Base-by-base conservation (phyloP, 2,888 invertebrate species). In the Mesoligia furuncula region DNA sequence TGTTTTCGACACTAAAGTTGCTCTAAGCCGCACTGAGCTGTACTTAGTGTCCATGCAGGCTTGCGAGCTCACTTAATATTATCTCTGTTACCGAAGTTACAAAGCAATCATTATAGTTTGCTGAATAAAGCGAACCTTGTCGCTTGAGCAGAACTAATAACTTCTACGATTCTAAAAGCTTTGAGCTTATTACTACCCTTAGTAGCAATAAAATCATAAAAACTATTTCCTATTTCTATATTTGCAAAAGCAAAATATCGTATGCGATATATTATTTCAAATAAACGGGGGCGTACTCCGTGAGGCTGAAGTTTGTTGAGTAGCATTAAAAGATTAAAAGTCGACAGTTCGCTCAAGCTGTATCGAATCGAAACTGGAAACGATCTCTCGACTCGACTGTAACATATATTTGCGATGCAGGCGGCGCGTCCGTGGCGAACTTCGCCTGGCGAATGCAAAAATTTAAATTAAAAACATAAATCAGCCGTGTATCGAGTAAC, bases 391-490 rank as follows among this genome's bases (percentile, higher is more conserved):
- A 91, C 92, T 93, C 93, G 91, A 89, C 92, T 91, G 93, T 93
- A 94, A 95, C 95, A 95, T 95, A 95, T 95, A 96, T 96, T 96
- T 96, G 96, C 95, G 91, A 96, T 96, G 96, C 96, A 96, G 95
- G 94, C 96, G 92, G 95, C 95, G 95, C 95, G 95, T 94, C 95
- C 95, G 93, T 90, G 93, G 95, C 94, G 87, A 96, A 96, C 94
- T 96, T 95, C 93, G 96, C 94, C 94, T 88, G 93, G 95, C 94
- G 96, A 96, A 96, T 97, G 97, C 96, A 96, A 96, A 97, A 97
- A 97, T 97, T 97, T 97, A 97, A 97, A 97, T 97, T 97, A 97
- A 97, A 97, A 97, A 94, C 97, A 97, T 97, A 97, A 97, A 97
- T 97, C 97, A 97, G 96, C 89, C 95, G 94, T 94, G 94, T 96